Evolutionary conservation across 2,113 vertebrate species (phyloP).

Genomic region (Stegostoma tigrinum): DNA sequence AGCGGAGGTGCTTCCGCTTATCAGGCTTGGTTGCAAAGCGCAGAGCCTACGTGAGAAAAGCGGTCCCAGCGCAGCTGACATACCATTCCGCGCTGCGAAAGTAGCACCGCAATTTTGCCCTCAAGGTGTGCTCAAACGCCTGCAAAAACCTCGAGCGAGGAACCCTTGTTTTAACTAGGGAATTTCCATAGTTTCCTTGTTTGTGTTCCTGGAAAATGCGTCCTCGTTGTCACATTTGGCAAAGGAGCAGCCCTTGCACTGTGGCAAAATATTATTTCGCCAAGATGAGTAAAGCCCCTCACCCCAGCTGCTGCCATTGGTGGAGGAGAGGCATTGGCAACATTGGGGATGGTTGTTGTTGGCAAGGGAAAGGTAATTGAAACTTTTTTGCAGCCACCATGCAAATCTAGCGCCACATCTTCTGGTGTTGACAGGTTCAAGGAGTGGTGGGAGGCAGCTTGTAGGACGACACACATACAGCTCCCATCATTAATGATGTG

Average conservation of each 20-base stretch:
- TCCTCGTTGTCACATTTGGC: too few species aligned
- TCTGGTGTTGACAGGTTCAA: background rate
- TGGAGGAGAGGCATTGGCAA: background rate
- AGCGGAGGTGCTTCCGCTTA: background rate
- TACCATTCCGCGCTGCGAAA: background rate
- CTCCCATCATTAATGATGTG: background rate
- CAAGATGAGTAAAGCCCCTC: background rate
- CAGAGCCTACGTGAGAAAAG: background rate
- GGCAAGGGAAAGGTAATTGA: background rate
- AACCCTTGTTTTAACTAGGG: background rate
- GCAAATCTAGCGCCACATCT: background rate
- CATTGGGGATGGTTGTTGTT: background rate
- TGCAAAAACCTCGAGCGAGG: too few species aligned
- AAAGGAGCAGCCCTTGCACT: background rate
- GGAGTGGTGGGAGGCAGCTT: background rate
- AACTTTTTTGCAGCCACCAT: background rate
- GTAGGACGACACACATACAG: background rate
- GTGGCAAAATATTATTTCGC: background rate
- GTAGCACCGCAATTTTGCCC: background rate
- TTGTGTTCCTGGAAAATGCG: background rate
- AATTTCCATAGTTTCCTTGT: background rate
- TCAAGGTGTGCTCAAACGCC: background rate
- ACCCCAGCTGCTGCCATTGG: background rate
- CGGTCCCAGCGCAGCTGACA: background rate
- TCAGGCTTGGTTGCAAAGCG: background rate